Base-by-base conservation (phyloP, 2,113 vertebrate genomes). In the Chauna torquata region DNA sequence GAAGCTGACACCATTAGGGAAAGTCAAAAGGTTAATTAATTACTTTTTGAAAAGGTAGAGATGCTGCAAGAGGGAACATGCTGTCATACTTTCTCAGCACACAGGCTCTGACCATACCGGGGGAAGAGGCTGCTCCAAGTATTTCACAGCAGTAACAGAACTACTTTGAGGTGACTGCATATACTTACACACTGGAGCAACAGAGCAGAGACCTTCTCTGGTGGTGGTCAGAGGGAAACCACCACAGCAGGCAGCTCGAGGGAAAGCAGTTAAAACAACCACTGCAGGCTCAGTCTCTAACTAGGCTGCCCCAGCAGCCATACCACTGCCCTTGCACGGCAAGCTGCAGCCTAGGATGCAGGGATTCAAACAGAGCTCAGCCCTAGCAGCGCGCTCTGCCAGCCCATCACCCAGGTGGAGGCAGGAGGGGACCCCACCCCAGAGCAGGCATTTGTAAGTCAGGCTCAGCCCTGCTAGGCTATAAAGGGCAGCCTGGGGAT, bases 21-120 rank as follows among this genome's bases (percentile, higher is more conserved):
- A 92, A 90, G 82, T 58, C 59, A 78, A 90, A 59, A 90, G 83
- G 75, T 62, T 88, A 94, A 87, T 92, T 68, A 92, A 87, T 78
- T 82, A 65, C 44, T 88, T 72, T 71, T 87, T 52, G 15, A 55
- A 70, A 83, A 87, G 42, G 40, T 2, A 2, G 38, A 80, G 66
- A 54, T 12, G 12, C 82, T 12, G 5, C 24, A 38, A 82, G 52
- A 84, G 40, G 34, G 14, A 66, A 93, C 4, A 7, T 59, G 42
- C 34, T 70, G 22, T 36, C 50, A 42, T 13, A 52, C 71, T 52
- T 71, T 52, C 50, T 62, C 17, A 74, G 58, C 49, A 69, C 49
- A 64, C 45, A 59, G n/a, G 11, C 44, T 72, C 47, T 65, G 54
- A 58, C 12, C 28, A 58, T 82, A 49, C 38, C 47, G 34, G 45